A percentile compares a stretch with the other conserved stretches of the same genome.
These are phyloP conservation scores for Cantharis rufa DNA, from an alignment of 2,888 invertebrate species.

Conservation along the genomic window DNA sequence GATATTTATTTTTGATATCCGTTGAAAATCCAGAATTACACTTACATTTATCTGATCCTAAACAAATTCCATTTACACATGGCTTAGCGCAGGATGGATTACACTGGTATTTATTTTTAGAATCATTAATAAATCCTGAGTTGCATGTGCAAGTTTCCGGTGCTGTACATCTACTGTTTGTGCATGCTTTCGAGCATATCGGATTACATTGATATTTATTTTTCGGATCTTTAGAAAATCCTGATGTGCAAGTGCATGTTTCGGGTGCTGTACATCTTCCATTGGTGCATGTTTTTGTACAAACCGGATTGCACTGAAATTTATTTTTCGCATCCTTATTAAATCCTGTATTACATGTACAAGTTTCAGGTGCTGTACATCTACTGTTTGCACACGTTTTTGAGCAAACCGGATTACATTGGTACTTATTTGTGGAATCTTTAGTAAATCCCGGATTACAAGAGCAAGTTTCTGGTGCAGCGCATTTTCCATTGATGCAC, in stretches of 20 bases:
- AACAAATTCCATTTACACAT: slow-evolving; percentile 59
- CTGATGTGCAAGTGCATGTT: background rate
- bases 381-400: too few species aligned
- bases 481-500: slow-evolving; percentile 57
- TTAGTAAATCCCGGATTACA: slow-evolving; percentile 32
- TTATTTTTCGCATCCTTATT: too few species aligned
- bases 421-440: slow-evolving; percentile 10
- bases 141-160: slow-evolving; percentile 64
- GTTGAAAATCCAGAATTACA: slow-evolving; percentile 54
- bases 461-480: slow-evolving; percentile 52
- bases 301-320: too few species aligned
- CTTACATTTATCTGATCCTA: slow-evolving; percentile 52
- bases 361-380: too few species aligned
- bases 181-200: slow-evolving; percentile 31
- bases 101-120: slow-evolving; percentile 41
- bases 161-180: slow-evolving; percentile 59
- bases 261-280: too few species aligned
- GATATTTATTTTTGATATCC: slow-evolving; percentile 39
- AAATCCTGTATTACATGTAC: too few species aligned
- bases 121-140: slow-evolving; percentile 44
- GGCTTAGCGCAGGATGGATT: slow-evolving; percentile 55
- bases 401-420: background rate
- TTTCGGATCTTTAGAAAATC: background rate
- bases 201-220: slow-evolving; percentile 33
- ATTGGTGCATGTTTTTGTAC: too few species aligned